Evolutionary conservation across 2,888 invertebrate species (phyloP).

Genomic region (Tetragnatha montana): DNA sequence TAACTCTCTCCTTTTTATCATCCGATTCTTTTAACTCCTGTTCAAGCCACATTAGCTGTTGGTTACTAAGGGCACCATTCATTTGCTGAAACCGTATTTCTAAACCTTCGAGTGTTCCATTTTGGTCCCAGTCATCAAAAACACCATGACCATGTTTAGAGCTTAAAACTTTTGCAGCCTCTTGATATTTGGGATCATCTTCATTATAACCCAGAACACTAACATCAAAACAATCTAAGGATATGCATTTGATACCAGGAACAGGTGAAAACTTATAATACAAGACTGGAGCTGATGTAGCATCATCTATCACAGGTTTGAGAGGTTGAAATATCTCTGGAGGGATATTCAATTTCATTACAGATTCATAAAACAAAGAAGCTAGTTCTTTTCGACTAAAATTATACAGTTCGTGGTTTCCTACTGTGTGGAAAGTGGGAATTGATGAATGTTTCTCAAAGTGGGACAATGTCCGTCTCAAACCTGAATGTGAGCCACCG

Average conservation of each 20-base stretch:
- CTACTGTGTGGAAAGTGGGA: constrained; percentile 74
- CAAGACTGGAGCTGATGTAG: constrained; percentile 28
- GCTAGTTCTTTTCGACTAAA: constrained; percentile 74
- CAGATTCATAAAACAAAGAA: constrained; percentile 68
- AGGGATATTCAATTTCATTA: constrained; percentile 59
- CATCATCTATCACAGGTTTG: constrained; percentile 31
- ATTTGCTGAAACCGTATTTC: constrained; percentile 74
- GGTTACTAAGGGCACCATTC: constrained; percentile 76
- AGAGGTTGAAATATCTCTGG: constrained; percentile 48
- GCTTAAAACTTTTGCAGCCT: constrained; percentile 73
- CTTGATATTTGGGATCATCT: constrained; percentile 73
- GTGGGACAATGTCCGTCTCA: constrained; percentile 73
- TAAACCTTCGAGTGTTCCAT: constrained; percentile 73
- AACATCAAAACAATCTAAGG: constrained; percentile 76
- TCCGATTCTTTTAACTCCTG: constrained; percentile 74
- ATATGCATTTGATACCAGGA: constrained; percentile 74
- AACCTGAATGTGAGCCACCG: constrained; percentile 72
- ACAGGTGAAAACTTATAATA: constrained; percentile 75
- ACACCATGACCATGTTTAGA: constrained; percentile 74
- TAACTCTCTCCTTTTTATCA: constrained; percentile 74
- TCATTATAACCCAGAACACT: constrained; percentile 74
- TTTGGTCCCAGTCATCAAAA: constrained; percentile 73
- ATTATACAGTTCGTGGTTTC: constrained; percentile 77
- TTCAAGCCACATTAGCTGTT: constrained; percentile 76
- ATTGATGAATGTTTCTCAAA: constrained; percentile 72